These are phyloP conservation scores for Pissodes strobi DNA, from an alignment of 1,140 invertebrate genomes.

Conservation along the genomic window DNA sequence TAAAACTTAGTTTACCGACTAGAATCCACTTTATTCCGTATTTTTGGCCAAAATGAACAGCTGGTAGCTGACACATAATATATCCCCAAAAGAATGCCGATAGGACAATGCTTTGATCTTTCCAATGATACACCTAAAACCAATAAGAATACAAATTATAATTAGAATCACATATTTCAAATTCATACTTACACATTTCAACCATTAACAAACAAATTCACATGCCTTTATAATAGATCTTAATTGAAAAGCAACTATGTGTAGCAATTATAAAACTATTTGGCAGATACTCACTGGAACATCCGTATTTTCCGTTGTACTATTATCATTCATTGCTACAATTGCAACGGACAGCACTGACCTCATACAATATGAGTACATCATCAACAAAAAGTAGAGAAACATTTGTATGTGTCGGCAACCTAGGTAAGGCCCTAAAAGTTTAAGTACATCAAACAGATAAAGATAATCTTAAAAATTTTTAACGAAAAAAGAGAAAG, in stretches of 20 bases:
- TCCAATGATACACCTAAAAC: conserved; percentile 55
- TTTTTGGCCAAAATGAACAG: conserved; percentile 67
- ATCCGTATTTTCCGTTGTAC: conserved; percentile 15
- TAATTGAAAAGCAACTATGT: too few relatives aligned
- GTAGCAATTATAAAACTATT: too few relatives aligned
- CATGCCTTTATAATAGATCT: too few relatives aligned
- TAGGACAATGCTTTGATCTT: conserved; percentile 60
- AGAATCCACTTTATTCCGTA: conserved; percentile 69
- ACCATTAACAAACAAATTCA: too few relatives aligned
- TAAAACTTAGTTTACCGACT: too few relatives aligned
- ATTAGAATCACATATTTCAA: too few relatives aligned
- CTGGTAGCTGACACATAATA: conserved; percentile 64
- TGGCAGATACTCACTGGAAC: conserved; percentile 26
- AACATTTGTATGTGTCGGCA: conserved; percentile 31
- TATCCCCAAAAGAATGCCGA: conserved; percentile 72
- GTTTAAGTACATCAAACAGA: too few relatives aligned
- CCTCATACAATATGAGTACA: conserved; percentile 39
- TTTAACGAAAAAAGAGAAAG: too few relatives aligned
- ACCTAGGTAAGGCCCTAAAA: conserved; percentile 17
- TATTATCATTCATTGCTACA: conserved; percentile 42
- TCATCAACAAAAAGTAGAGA: conserved; percentile 32
- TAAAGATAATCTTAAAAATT: too few relatives aligned
- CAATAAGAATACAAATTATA: neutral
- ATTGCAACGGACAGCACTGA: conserved; percentile 41
- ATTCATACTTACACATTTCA: too few relatives aligned